A percentile compares a stretch with the other conserved stretches of the same genome.
These are phyloP conservation scores for Sinelater perroti DNA, from an alignment of 2,888 invertebrate genomes.

Conservation along the genomic window DNA sequence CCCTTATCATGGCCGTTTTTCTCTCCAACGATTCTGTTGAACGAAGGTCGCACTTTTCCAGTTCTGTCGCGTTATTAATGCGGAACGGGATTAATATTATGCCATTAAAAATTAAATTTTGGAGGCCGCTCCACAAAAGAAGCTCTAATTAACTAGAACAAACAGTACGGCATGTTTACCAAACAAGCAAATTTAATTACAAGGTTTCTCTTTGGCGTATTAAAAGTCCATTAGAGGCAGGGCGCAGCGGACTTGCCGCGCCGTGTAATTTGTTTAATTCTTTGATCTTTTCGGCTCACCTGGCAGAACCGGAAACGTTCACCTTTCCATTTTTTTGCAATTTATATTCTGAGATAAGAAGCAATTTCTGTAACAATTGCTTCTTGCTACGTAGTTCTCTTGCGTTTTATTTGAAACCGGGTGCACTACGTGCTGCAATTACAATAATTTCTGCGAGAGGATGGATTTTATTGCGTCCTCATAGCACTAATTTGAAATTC, in stretches of 20 bases:
- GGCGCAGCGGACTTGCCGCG: background rate
- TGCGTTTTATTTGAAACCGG: no score
- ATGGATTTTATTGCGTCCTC: no score
- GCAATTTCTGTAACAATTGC: slow-evolving; percentile 11
- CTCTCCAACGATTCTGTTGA: background rate
- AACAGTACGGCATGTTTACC: slow-evolving; percentile 14
- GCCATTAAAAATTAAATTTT: slow-evolving; percentile 9
- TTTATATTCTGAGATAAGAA: background rate
- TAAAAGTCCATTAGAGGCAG: slow-evolving; percentile 17
- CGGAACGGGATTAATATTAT: slow-evolving; percentile 4
- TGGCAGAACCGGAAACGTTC: background rate
- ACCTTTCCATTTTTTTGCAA: background rate
- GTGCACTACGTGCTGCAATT: no score
- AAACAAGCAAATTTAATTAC: slow-evolving; percentile 20
- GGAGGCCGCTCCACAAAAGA: slow-evolving; percentile 10
- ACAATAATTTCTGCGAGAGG: no score
- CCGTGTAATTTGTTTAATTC: background rate
- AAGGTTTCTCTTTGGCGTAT: slow-evolving; percentile 15
- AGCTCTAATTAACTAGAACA: slow-evolving; percentile 23
- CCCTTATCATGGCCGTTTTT: slow-evolving; percentile 8
- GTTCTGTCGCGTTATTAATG: slow-evolving; percentile 4
- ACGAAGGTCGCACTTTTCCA: background rate
- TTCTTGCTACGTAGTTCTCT: no score
- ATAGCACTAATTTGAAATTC: no score
- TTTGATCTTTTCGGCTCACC: background rate